A percentile compares a stretch with the other conserved stretches of the same genome.
Conservation (phyloP, 2,113 vertebrate genomes). For the Festucalex cinctus region DNA sequence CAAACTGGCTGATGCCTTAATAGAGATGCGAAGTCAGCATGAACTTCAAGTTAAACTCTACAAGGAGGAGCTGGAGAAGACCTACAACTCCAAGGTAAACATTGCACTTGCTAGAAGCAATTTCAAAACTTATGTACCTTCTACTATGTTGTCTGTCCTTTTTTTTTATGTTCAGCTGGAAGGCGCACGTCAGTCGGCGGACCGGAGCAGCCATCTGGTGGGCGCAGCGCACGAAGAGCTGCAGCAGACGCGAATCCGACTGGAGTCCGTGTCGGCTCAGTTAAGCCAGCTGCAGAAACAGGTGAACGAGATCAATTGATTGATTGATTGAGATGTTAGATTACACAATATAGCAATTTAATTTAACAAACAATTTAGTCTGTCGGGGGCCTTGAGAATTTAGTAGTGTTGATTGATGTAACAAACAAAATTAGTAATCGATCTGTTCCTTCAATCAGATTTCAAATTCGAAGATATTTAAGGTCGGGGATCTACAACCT, state of each 20-base stretch:
- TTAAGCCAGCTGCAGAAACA: slow-evolving; percentile 96
- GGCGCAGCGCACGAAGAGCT: slow-evolving; percentile 91
- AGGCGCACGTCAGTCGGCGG: slow-evolving; percentile 85
- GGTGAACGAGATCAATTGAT: no score
- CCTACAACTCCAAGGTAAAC: slow-evolving; percentile 82
- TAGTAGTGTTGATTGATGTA: no score
- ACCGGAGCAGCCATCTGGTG: slow-evolving; percentile 90
- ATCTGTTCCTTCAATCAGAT: no score
- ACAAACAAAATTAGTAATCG: no score
- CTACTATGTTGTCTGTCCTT: neutral
- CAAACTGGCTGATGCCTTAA: slow-evolving; percentile 80
- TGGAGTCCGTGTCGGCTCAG: slow-evolving; percentile 85
- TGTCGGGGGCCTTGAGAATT: no score
- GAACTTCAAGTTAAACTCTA: slow-evolving; percentile 84
- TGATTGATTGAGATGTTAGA: no score
- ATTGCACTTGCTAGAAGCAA: neutral
- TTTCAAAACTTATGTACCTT: no score
- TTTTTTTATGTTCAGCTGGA: slow-evolving; percentile 77
- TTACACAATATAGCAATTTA: no score
- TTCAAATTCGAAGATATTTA: no score
- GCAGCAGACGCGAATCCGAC: slow-evolving; percentile 84
- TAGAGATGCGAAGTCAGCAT: slow-evolving; percentile 80
- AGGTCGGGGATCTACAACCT: no score
- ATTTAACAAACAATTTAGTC: no score
- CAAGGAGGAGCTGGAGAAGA: slow-evolving; percentile 90